Conservation (phyloP, 2,113 vertebrate species). For the Atherinomorus stipes region DNA sequence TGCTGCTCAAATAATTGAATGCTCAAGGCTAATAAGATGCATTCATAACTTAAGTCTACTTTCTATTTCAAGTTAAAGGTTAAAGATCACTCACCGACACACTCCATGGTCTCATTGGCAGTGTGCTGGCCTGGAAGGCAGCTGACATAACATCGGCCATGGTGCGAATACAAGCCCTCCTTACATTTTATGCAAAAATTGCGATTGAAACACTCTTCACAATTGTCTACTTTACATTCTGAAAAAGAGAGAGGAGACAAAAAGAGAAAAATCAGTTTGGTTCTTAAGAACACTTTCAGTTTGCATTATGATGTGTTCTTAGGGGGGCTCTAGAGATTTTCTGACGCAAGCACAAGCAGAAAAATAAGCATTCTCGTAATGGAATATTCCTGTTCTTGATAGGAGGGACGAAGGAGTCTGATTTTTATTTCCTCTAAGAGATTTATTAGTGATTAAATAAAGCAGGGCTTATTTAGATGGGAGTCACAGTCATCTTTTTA, state of each 20-base stretch:
- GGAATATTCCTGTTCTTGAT: conserved; percentile 18
- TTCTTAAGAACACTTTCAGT: not conserved
- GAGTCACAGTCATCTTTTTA: conserved; percentile 50
- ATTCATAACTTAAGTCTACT: no score
- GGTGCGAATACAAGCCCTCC: conserved; percentile 95
- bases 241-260: conserved; percentile 71
- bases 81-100: conserved; percentile 87
- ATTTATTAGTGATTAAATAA: conserved; percentile 66
- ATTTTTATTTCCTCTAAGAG: conserved; percentile 51
- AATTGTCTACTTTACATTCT: conserved; percentile 99
- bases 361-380: not conserved
- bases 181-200: conserved; percentile 99
- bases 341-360: not conserved
- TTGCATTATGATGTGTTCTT: not conserved
- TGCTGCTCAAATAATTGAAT: not conserved
- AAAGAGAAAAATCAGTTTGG: conserved; percentile 26
- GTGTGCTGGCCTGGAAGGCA: conserved; percentile 90
- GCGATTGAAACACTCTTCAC: conserved; percentile 97
- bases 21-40: not conserved
- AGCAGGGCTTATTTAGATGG: conserved; percentile 33
- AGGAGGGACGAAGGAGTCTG: conserved; percentile 26
- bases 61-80: conserved; percentile 3
- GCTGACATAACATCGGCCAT: conserved; percentile 90
- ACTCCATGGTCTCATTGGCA: conserved; percentile 93
- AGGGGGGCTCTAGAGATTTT: not conserved